phyloP scores from a whole-genome alignment of 2,888 invertebrate species.

The Tenthredo notha region DNA sequence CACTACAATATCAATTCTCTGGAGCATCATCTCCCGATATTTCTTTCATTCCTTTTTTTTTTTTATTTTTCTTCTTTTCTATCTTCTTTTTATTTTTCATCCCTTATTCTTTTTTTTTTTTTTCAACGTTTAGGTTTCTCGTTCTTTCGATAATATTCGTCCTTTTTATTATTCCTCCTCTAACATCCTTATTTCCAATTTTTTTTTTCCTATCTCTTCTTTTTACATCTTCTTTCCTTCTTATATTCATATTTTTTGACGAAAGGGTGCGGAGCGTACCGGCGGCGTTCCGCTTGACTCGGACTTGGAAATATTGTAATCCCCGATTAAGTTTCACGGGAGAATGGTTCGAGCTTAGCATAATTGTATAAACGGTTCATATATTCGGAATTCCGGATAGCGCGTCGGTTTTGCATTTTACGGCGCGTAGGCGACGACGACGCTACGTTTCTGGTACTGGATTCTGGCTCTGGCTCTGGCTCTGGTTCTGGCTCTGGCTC shows the following conservation, averaged over 20 bases:
- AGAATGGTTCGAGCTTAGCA: slow-evolving; percentile 48
- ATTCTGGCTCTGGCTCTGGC: background rate
- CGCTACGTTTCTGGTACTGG: background rate
- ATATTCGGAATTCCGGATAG: slow-evolving; percentile 53
- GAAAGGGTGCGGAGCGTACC: background rate
- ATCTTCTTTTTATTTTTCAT: background rate
- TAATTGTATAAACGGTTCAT: slow-evolving; percentile 53
- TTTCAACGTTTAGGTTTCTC: background rate
- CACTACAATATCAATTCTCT: slow-evolving; percentile 16
- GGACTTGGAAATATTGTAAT: slow-evolving; percentile 47
- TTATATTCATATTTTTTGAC: background rate
- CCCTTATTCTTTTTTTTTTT: background rate
- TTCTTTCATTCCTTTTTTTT: background rate
- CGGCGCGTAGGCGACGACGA: slow-evolving; percentile 19
- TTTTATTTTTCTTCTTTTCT: background rate
- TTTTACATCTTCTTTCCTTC: background rate
- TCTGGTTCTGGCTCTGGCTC: background rate
- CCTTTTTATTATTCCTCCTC: background rate
- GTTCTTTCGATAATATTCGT: background rate
- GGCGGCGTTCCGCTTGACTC: background rate
- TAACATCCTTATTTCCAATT: background rate
- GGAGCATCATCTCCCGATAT: background rate
- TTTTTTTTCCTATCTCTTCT: background rate
- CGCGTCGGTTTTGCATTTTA: slow-evolving; percentile 53
- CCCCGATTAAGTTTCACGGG: slow-evolving; percentile 51